These are phyloP conservation scores for Telenomus remus DNA, from an alignment of 1,140 invertebrate genomes.

Conservation along the genomic window DNA sequence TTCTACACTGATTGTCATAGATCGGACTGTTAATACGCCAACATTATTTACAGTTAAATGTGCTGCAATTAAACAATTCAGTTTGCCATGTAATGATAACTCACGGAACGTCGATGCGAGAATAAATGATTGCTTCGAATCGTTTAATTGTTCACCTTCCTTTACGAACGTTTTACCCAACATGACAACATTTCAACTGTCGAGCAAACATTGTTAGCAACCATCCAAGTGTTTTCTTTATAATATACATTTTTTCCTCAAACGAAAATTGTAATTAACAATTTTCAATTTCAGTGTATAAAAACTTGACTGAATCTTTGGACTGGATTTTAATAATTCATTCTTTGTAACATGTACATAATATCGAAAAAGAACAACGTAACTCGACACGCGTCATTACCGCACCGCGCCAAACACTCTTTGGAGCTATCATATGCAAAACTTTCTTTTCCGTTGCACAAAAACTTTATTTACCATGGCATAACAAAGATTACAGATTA, in stretches of 20 bases:
- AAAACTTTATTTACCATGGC: slow-evolving; percentile 50
- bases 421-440: slow-evolving; percentile 30
- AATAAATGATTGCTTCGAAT: slow-evolving; percentile 17
- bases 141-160: slow-evolving; percentile 14
- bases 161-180: no score
- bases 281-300: no score
- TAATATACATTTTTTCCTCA: no score
- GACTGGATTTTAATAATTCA: slow-evolving; percentile 8
- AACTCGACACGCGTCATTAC: slow-evolving; percentile 50
- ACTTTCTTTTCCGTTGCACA: slow-evolving; percentile 49
- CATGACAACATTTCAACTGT: no score
- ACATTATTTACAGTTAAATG: slow-evolving; percentile 34
- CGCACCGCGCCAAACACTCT: slow-evolving; percentile 41
- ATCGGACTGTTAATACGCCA: slow-evolving; percentile 33
- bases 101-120: background rate
- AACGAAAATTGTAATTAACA: no score
- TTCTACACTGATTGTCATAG: slow-evolving; percentile 36
- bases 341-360: slow-evolving; percentile 30
- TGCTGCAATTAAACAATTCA: slow-evolving; percentile 27
- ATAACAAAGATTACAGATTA: slow-evolving; percentile 27
- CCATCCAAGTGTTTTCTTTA: no score
- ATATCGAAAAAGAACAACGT: slow-evolving; percentile 40
- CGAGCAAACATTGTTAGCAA: no score
- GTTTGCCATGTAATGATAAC: slow-evolving; percentile 27
- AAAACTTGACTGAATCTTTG: no score